Percentiles rank a stretch among this genome's conserved stretches.
Conservation (phyloP, 1,140 invertebrate genomes). For the Drosophila murphyi region DNA sequence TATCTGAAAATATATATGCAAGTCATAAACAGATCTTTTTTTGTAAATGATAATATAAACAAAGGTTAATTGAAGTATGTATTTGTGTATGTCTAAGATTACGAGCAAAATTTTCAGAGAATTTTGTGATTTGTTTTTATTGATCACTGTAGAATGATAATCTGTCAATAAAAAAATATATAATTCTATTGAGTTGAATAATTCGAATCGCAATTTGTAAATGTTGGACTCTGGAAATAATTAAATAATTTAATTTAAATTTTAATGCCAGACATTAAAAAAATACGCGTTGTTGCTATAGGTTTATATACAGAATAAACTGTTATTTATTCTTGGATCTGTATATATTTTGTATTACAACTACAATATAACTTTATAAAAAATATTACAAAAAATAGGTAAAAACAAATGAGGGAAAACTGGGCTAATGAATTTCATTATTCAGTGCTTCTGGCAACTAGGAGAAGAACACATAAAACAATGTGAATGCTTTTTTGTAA, state of each 20-base stretch:
- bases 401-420: conserved; percentile 3
- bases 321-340: conserved; percentile 28
- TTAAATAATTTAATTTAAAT: too few relatives aligned
- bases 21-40: not conserved
- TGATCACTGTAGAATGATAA: too few relatives aligned
- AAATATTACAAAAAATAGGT: conserved; percentile 20
- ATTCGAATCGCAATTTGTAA: too few relatives aligned
- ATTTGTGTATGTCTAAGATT: not conserved
- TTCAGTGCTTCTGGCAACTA: not conserved
- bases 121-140: too few relatives aligned
- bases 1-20: not conserved
- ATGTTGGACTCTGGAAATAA: too few relatives aligned
- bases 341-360: conserved; percentile 26
- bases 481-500: conserved; percentile 33
- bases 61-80: not conserved
- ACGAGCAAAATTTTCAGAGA: not conserved
- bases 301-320: conserved; percentile 27
- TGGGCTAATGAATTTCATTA: not conserved
- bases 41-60: not conserved
- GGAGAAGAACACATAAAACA: conserved; percentile 2
- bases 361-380: conserved; percentile 34
- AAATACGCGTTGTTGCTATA: conserved; percentile 1
- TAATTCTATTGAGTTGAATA: too few relatives aligned
- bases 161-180: too few relatives aligned
- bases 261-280: not conserved